Percentiles rank a stretch among this genome's conserved stretches.
phyloP scores from a whole-genome alignment of 2,888 invertebrate genomes.

The Dermolepida albohirtum region DNA sequence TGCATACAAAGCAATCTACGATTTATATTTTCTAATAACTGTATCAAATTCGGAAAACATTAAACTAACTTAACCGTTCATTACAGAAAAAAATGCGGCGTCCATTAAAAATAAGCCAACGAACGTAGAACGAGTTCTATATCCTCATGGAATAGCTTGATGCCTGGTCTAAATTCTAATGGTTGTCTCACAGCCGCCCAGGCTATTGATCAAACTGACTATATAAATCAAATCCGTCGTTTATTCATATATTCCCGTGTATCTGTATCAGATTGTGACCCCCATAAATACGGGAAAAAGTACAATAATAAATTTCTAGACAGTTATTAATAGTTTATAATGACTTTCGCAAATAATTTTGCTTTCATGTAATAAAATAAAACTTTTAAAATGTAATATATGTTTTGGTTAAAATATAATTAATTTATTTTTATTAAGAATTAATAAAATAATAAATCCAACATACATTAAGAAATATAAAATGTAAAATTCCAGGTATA shows the following conservation, averaged over 20 bases:
- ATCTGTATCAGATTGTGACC: conserved; percentile 28
- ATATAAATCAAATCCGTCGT: conserved; percentile 37
- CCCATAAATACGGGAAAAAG: conserved; percentile 19
- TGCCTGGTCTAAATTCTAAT: conserved; percentile 33
- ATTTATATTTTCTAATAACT: neutral
- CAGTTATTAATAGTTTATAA: conserved; percentile 21
- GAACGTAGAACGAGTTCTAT: conserved; percentile 19
- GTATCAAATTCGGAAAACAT: neutral
- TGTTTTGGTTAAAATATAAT: no score
- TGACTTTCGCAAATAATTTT: conserved; percentile 8
- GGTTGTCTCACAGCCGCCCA: conserved; percentile 35
- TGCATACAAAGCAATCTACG: no score
- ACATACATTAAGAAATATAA: no score
- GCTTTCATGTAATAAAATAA: no score
- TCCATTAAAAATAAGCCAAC: conserved; percentile 19
- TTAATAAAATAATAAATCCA: no score
- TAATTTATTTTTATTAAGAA: no score
- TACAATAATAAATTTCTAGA: conserved; percentile 13
- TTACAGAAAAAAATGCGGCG: neutral
- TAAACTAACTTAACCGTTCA: neutral
- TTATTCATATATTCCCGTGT: conserved; percentile 35
- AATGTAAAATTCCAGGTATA: no score
- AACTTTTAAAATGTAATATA: no score
- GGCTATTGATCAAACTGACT: conserved; percentile 39
- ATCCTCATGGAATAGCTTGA: conserved; percentile 25